Evolutionary conservation across 2,888 invertebrate species (phyloP), one percentile per base, ranked within the genome.

Genomic region (Nasonovia ribisnigri): DNA sequence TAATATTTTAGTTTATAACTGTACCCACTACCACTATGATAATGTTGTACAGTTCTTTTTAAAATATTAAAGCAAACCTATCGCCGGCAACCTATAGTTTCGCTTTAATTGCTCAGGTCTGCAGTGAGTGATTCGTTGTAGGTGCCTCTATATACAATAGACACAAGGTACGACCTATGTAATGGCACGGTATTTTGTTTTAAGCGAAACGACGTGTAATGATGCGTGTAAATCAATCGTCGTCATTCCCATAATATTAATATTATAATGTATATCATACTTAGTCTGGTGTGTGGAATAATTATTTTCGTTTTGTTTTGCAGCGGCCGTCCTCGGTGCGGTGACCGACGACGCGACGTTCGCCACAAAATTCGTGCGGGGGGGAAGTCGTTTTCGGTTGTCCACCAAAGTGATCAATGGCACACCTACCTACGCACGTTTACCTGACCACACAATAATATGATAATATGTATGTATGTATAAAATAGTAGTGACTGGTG

Each of bases 361-460:
- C 77, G 42, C 51, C 42, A 42, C 54, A 20, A 84, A 91, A 54
- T 84, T 51, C 54, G 84, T 51, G 54, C 20, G 43, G 43, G 89
- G 90, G 43, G 86, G 92, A 60, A 92, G 87, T 92, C 24, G 86
- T 67, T 91, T 92, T 92, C 92, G 92, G 92, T 87, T 46, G 60
- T 60, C 92, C 60, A 36, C 67, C 46, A 13, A 87, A 92, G 46
- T 87, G 86, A 92, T 92, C 92, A 92, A 92, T 92, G 92, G 89
- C 84, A 91, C 91, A 60, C 60, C 92, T 92, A n/a, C 92, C 92
- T 48, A 92, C 92, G 87, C 92, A 36, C 87, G 26, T 43, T 54
- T 84, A 57, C 54, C 54, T n/a, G 46, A 86, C 57, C 57, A 46
- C 86, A n/a, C 84, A 88, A 48, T 88, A 29, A 88, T 88, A 88